Evolutionary conservation across 2,888 invertebrate genomes (phyloP).

Genomic region (Epinotia ramella): DNA sequence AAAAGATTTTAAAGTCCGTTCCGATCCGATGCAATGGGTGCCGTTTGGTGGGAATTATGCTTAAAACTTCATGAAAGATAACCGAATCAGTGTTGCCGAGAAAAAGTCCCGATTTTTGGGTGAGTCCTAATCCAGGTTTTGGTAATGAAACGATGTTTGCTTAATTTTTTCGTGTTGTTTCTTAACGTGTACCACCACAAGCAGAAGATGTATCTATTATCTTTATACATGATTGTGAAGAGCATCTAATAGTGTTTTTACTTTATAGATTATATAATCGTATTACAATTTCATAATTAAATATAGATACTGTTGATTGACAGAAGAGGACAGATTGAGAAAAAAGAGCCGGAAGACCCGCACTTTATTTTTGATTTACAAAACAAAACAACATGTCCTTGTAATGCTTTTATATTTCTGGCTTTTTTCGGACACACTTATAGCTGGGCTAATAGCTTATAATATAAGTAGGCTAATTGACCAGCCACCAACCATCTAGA

Average conservation of each 20-base stretch:
- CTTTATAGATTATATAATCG: constrained; percentile 11
- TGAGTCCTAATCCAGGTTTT: neutral
- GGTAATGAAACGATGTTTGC: neutral
- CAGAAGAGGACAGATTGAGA: neutral
- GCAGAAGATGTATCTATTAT: constrained; percentile 30
- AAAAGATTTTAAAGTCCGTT: no score
- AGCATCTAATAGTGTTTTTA: constrained; percentile 32
- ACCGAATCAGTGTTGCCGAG: no score
- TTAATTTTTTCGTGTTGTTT: constrained; percentile 9
- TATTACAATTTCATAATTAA: constrained; percentile 2
- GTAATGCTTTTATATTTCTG: no score
- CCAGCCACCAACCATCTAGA: no score
- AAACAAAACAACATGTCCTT: no score
- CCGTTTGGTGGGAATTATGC: no score
- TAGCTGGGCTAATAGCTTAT: no score
- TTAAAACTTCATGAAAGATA: no score
- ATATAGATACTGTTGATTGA: constrained; percentile 5
- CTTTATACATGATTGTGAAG: constrained; percentile 34
- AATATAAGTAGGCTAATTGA: no score
- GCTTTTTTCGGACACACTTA: no score
- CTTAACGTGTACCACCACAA: constrained; percentile 26
- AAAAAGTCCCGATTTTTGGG: neutral
- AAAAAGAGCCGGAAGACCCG: neutral
- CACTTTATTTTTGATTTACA: no score
- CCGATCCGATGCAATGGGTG: no score